Evolutionary conservation across 2,888 invertebrate genomes (phyloP).

Genomic region (Panopea generosa): DNA sequence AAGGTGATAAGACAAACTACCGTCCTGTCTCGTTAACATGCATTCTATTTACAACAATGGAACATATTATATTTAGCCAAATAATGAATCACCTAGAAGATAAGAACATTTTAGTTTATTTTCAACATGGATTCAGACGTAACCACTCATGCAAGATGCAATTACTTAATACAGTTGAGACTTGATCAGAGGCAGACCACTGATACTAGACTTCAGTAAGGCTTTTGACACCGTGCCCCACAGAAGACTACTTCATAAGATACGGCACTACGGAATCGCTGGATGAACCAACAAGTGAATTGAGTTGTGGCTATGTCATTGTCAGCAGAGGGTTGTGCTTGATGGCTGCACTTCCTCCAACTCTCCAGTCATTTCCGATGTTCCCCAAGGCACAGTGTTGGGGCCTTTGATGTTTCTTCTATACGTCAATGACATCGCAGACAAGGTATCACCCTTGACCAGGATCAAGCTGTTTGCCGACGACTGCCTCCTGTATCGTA

Average conservation of each 20-base stretch:
- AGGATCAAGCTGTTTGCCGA: no score
- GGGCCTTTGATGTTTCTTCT: background rate
- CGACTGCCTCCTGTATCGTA: no score
- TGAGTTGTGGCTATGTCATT: conserved; percentile 15
- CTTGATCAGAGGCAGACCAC: conserved; percentile 10
- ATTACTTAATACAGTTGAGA: conserved; percentile 21
- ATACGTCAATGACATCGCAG: conserved; percentile 12
- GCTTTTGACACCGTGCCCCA: conserved; percentile 29
- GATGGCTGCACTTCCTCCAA: conserved; percentile 6
- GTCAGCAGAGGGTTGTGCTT: conserved; percentile 14
- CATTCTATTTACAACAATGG: background rate
- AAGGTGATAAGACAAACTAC: no score
- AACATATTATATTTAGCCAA: conserved; percentile 15
- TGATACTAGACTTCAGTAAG: conserved; percentile 22
- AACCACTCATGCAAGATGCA: conserved; percentile 31
- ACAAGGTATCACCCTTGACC: conserved; percentile 16
- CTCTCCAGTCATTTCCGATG: conserved; percentile 20
- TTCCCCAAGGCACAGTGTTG: background rate
- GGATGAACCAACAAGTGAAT: conserved; percentile 13
- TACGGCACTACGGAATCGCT: conserved; percentile 23
- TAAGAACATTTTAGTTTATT: conserved; percentile 22
- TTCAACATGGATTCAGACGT: conserved; percentile 19
- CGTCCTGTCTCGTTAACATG: background rate
- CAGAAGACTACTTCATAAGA: conserved; percentile 17
- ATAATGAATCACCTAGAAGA: conserved; percentile 17